A percentile compares a stretch with the other conserved stretches of the same genome.
Conservation (phyloP, 1,140 invertebrate species). For the Pygmarrhopalites habei region DNA sequence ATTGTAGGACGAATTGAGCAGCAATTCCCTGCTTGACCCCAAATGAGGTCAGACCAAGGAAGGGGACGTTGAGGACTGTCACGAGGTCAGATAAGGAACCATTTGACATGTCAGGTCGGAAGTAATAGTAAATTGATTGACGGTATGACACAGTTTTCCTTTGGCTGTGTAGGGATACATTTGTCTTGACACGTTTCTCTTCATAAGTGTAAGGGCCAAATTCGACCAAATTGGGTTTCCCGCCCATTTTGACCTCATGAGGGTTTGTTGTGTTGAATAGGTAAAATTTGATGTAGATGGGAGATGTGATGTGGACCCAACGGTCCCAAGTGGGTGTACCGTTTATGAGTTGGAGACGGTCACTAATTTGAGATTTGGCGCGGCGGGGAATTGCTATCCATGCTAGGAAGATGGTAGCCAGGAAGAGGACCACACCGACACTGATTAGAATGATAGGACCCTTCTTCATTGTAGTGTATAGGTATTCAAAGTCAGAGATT, state of each 20-base stretch:
- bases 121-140: slow-evolving; percentile 26
- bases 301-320: slow-evolving; percentile 1
- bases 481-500: too few species aligned
- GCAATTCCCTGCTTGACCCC: neutral
- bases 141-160: slow-evolving; percentile 32
- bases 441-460: neutral
- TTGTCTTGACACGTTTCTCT: slow-evolving; percentile 25
- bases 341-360: neutral
- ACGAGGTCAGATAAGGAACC: slow-evolving; percentile 16
- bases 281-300: slow-evolving; percentile 45
- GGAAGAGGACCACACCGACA: neutral
- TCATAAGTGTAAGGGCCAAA: slow-evolving; percentile 50
- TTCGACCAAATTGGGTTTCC: slow-evolving; percentile 49
- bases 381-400: neutral
- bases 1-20: neutral
- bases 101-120: slow-evolving; percentile 22
- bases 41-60: slow-evolving; percentile 1
- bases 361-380: neutral
- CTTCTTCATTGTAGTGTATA: slow-evolving; percentile 12
- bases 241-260: slow-evolving; percentile 61
- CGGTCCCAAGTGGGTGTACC: neutral
- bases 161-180: slow-evolving; percentile 25
- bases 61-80: slow-evolving; percentile 27
- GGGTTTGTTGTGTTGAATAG: slow-evolving; percentile 82
- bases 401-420: neutral